These are phyloP conservation scores for Hippocampus abdominalis DNA, from an alignment of 2,113 vertebrate species.

Conservation along the genomic window DNA sequence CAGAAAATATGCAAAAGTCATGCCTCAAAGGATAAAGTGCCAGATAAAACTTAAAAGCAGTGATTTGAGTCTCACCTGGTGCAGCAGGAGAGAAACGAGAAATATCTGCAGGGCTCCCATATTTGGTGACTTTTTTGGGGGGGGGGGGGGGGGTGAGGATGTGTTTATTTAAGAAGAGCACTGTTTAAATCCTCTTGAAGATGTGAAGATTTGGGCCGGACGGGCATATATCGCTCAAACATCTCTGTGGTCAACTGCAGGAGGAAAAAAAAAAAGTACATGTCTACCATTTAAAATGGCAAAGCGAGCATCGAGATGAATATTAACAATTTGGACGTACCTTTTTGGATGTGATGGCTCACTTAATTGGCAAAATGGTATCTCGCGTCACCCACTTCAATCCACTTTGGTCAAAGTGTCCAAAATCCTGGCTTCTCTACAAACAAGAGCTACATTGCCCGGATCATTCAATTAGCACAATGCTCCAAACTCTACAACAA, in stretches of 20 bases:
- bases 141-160: constrained; percentile 5
- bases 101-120: constrained; percentile 82
- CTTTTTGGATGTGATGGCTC: constrained; percentile 44
- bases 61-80: constrained; percentile 80
- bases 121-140: constrained; percentile 68
- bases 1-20: background rate
- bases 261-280: constrained; percentile 4
- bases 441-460: constrained; percentile 18
- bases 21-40: background rate
- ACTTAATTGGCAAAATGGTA: constrained; percentile 15
- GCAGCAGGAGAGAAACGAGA: constrained; percentile 80
- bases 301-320: background rate
- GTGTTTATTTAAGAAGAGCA: constrained; percentile 68
- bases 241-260: constrained; percentile 65
- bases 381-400: constrained; percentile 32
- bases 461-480: constrained; percentile 6
- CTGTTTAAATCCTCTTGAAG: constrained; percentile 75
- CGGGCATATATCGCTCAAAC: constrained; percentile 52
- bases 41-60: background rate
- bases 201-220: constrained; percentile 55
- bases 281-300: background rate
- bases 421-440: constrained; percentile 42
- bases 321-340: constrained; percentile 17
- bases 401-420: constrained; percentile 37
- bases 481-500: constrained; percentile 29